A percentile compares a stretch with the other conserved stretches of the same genome.
phyloP scores from a whole-genome alignment of 2,888 invertebrate genomes.

The Himalopsyche anomala region DNA sequence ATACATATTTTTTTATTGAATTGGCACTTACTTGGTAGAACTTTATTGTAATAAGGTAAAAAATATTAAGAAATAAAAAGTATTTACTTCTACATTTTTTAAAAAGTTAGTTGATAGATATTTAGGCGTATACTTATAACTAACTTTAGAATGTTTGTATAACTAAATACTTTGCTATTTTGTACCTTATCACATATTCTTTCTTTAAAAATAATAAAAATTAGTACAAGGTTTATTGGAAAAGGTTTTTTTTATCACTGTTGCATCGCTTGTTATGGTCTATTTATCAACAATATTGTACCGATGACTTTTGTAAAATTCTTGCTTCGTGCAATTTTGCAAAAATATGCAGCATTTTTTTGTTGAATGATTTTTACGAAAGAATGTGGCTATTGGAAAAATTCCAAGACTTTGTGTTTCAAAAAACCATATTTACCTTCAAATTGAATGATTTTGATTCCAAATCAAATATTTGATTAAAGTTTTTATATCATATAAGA shows the following conservation, averaged over 20 bases:
- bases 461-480: no score
- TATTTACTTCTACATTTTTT: no score
- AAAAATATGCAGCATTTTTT: slow-evolving; percentile 16
- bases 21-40: no score
- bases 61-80: no score
- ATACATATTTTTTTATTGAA: no score
- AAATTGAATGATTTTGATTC: background rate
- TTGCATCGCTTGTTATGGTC: slow-evolving; percentile 18
- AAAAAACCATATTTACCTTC: background rate
- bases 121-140: no score
- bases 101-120: no score
- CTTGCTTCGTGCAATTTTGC: background rate
- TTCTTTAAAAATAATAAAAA: background rate
- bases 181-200: background rate
- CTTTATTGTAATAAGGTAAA: no score
- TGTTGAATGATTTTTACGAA: slow-evolving; percentile 6
- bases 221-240: slow-evolving; percentile 9
- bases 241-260: background rate
- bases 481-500: no score
- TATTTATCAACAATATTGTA: slow-evolving; percentile 5
- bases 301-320: slow-evolving; percentile 4
- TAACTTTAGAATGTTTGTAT: no score
- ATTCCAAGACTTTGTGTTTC: background rate
- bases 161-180: no score
- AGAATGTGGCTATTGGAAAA: background rate